Percentiles rank a stretch among this genome's conserved stretches.
phyloP scores from a whole-genome alignment of 2,797 vertebrate species.

The Hydrophis major region DNA sequence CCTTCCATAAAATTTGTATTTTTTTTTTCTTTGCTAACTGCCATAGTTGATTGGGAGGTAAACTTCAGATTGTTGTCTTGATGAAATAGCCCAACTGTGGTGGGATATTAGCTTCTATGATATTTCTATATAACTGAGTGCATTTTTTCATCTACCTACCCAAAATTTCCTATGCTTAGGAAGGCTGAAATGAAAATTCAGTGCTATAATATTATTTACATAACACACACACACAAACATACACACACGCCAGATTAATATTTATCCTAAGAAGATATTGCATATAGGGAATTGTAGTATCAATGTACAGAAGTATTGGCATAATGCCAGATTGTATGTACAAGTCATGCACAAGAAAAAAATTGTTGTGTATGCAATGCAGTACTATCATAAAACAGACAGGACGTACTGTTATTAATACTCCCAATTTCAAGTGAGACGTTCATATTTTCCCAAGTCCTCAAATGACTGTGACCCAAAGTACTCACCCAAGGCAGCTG shows the following conservation, averaged over 20 bases:
- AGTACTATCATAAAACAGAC: background rate
- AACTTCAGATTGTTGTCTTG: background rate
- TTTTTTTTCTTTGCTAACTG: background rate
- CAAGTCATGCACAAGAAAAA: background rate
- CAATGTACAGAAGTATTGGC: background rate
- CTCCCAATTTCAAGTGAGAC: background rate
- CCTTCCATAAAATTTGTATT: background rate
- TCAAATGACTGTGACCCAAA: background rate
- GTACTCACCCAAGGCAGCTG: slow-evolving; percentile 87
- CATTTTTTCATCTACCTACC: background rate
- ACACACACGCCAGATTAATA: background rate
- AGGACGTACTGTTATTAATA: background rate
- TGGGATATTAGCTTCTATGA: background rate
- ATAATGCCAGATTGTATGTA: background rate
- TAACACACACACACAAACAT: no score
- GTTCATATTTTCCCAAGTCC: background rate
- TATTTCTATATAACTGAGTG: background rate
- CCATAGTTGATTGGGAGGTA: background rate
- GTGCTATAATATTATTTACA: background rate
- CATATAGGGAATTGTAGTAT: background rate
- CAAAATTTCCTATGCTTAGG: background rate
- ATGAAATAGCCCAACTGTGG: background rate
- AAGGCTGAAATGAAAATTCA: background rate
- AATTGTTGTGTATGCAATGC: background rate
- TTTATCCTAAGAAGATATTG: background rate